Evolutionary conservation across 1,140 invertebrate species (phyloP).

Genomic region (Drosophila yakuba): DNA sequence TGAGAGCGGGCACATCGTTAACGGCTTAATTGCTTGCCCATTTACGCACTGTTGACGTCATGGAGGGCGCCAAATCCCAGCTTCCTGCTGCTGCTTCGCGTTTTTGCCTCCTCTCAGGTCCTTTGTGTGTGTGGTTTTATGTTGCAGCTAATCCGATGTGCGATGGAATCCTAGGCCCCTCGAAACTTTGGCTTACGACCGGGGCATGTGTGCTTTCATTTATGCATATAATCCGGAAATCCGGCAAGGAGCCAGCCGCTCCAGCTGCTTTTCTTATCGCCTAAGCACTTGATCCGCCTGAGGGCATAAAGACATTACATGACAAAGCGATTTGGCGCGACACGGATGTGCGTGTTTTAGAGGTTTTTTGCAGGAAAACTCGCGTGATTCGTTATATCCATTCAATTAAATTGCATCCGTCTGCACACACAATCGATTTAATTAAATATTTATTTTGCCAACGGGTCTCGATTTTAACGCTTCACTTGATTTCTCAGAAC

Average conservation of each 20-base stretch:
- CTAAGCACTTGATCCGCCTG: conserved; percentile 74
- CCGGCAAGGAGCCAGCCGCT: conserved; percentile 31
- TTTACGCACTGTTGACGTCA: conserved; percentile 70
- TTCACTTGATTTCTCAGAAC: conserved; percentile 8
- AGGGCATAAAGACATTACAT: conserved; percentile 79
- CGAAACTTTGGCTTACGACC: conserved; percentile 39
- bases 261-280: conserved; percentile 74
- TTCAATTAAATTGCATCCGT: conserved; percentile 36
- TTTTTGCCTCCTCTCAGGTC: conserved; percentile 1
- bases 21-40: conserved; percentile 78
- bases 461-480: conserved; percentile 5
- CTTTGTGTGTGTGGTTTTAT: conserved; percentile 49
- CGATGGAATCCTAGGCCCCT: conserved; percentile 47
- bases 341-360: conserved; percentile 4
- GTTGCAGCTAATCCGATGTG: conserved; percentile 71
- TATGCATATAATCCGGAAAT: conserved; percentile 67
- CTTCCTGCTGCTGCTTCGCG: conserved; percentile 31
- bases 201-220: conserved; percentile 62
- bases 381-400: conserved; percentile 50
- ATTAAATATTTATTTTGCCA: conserved; percentile 28
- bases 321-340: conserved; percentile 69
- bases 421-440: conserved; percentile 31
- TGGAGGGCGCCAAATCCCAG: conserved; percentile 43
- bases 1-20: conserved; percentile 76
- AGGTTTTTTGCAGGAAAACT: conserved; percentile 14